phyloP scores from a whole-genome alignment of 2,888 invertebrate genomes.

The Choristoneura rosaceana region DNA sequence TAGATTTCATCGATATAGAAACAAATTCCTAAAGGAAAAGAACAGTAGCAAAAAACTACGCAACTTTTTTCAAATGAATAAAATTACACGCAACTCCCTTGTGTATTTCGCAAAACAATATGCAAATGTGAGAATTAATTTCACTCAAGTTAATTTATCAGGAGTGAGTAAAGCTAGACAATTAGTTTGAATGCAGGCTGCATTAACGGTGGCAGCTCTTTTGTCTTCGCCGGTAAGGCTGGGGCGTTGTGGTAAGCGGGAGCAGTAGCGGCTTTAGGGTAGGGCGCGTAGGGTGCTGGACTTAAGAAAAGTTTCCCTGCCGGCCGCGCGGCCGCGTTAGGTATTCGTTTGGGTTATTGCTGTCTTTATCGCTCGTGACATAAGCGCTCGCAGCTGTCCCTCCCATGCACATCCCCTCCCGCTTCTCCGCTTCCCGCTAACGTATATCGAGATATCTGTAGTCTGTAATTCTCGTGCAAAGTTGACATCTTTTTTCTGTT shows the following conservation, averaged over 20 bases:
- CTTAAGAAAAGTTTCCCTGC: too few relatives aligned
- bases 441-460: too few relatives aligned
- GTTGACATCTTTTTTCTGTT: too few relatives aligned
- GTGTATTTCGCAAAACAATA: slow-evolving; percentile 13
- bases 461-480: too few relatives aligned
- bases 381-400: too few relatives aligned
- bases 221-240: slow-evolving; percentile 44
- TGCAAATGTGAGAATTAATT: slow-evolving; percentile 41
- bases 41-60: neutral
- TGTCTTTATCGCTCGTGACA: too few relatives aligned
- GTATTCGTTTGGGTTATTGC: too few relatives aligned
- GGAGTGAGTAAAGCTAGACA: slow-evolving; percentile 43
- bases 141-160: slow-evolving; percentile 35
- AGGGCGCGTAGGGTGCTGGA: too few relatives aligned
- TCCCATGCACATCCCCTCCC: too few relatives aligned
- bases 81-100: neutral
- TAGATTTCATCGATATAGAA: too few relatives aligned
- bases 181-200: slow-evolving; percentile 52
- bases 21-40: neutral
- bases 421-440: too few relatives aligned
- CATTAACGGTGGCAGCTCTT: slow-evolving; percentile 49
- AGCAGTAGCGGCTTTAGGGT: neutral
- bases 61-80: neutral
- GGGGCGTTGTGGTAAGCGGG: slow-evolving; percentile 6
- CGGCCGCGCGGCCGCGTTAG: too few relatives aligned